These are phyloP conservation scores for Conus ventricosus DNA, from an alignment of 1,140 invertebrate species.

Conservation along the genomic window DNA sequence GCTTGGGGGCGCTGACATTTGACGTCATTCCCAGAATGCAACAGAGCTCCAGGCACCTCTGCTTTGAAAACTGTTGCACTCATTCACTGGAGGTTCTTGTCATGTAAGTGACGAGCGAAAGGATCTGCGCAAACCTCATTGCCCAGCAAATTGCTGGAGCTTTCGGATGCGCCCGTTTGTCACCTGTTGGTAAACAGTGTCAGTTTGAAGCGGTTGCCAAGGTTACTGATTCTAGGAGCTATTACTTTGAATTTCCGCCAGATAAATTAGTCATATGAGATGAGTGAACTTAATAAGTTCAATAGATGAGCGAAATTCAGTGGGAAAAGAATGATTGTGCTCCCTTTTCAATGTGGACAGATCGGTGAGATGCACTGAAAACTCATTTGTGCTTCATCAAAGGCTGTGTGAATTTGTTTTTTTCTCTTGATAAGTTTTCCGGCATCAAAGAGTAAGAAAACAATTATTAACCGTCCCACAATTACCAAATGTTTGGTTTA, in stretches of 20 bases:
- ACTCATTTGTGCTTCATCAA: too few relatives aligned
- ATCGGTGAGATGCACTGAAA: too few relatives aligned
- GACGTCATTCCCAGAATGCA: constrained; percentile 26
- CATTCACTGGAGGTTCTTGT: not conserved
- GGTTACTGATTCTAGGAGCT: not conserved
- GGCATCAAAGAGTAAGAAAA: too few relatives aligned
- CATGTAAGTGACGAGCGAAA: constrained; percentile 8
- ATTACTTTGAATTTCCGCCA: not conserved
- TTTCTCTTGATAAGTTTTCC: too few relatives aligned
- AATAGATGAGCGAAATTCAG: too few relatives aligned
- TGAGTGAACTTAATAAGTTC: too few relatives aligned
- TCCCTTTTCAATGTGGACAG: too few relatives aligned
- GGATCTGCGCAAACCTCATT: constrained; percentile 13
- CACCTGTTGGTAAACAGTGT: constrained; percentile 16
- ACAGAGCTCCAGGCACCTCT: not conserved
- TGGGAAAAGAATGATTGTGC: too few relatives aligned
- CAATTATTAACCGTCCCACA: too few relatives aligned
- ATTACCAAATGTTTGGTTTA: too few relatives aligned
- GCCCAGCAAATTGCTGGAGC: not conserved
- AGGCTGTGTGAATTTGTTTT: too few relatives aligned
- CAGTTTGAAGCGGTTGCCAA: not conserved
- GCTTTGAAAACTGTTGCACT: constrained; percentile 24
- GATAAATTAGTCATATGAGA: not conserved
- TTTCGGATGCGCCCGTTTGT: not conserved
- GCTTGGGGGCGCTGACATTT: constrained; percentile 23